phyloP scores from a whole-genome alignment of 2,888 invertebrate genomes.

The Actias luna region DNA sequence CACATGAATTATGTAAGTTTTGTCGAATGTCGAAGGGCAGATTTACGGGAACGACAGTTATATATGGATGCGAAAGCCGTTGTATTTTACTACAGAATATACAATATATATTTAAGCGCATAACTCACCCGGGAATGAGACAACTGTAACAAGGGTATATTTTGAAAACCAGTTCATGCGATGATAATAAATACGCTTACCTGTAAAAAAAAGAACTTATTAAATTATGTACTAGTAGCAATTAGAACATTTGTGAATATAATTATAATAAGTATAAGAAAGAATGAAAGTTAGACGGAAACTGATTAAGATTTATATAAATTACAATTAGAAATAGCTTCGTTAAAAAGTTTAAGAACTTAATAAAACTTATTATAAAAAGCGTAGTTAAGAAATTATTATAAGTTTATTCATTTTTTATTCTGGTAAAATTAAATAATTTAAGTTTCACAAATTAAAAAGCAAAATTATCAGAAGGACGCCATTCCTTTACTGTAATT shows the following conservation, averaged over 20 bases:
- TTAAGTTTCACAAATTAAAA: background rate
- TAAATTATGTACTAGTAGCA: background rate
- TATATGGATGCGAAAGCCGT: no score
- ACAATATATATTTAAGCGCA: background rate
- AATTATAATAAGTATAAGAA: background rate
- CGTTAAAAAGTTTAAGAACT: background rate
- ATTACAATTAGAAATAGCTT: background rate
- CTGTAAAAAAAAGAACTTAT: constrained; percentile 3
- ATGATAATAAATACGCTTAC: constrained; percentile 1
- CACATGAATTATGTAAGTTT: no score
- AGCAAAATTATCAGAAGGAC: background rate
- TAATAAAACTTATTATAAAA: background rate
- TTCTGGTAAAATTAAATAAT: background rate
- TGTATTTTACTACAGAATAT: background rate
- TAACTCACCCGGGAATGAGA: constrained; percentile 9
- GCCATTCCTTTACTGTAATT: no score
- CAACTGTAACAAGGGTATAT: background rate
- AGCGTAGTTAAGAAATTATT: background rate
- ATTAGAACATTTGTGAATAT: background rate
- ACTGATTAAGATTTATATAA: background rate
- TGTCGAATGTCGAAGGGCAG: no score
- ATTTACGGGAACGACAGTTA: no score
- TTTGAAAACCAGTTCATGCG: background rate
- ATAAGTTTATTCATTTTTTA: background rate
- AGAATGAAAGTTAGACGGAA: background rate